Evolutionary conservation across 2,888 invertebrate genomes (phyloP).

Genomic region (Antheraea yamamai): DNA sequence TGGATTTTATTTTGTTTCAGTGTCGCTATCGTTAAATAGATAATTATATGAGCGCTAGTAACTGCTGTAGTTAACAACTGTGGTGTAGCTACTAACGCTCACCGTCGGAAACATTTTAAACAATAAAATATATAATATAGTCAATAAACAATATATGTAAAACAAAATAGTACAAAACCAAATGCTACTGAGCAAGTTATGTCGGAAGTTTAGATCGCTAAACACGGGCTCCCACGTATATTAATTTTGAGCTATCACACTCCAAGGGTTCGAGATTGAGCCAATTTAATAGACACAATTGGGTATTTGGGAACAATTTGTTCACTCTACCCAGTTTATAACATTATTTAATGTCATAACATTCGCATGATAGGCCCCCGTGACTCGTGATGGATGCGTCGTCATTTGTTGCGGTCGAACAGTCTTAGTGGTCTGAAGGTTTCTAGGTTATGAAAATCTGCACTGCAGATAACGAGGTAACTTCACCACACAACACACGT

Average conservation of each 20-base stretch:
- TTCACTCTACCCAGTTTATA: not conserved
- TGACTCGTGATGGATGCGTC: slow-evolving; percentile 6
- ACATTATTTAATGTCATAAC: not conserved
- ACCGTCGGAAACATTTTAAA: too few relatives aligned
- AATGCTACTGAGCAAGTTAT: too few relatives aligned
- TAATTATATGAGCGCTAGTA: too few relatives aligned
- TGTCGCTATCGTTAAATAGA: too few relatives aligned
- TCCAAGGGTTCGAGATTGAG: not conserved
- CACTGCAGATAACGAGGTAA: not conserved
- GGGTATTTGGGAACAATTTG: not conserved
- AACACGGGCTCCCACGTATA: not conserved
- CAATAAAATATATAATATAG: too few relatives aligned
- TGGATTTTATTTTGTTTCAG: too few relatives aligned
- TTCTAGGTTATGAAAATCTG: slow-evolving; percentile 15
- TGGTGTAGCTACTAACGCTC: too few relatives aligned
- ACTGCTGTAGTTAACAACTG: too few relatives aligned
- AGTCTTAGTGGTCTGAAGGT: slow-evolving; percentile 7
- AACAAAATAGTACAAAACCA: too few relatives aligned
- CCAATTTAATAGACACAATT: not conserved
- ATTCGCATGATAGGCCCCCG: not conserved
- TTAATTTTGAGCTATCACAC: not conserved
- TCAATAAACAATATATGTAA: too few relatives aligned
- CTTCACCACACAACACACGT: not conserved
- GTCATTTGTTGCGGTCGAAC: slow-evolving; percentile 18
- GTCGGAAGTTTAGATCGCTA: too few relatives aligned